Conservation (phyloP, 2,113 vertebrate species). For the Corydoras maculifer region DNA sequence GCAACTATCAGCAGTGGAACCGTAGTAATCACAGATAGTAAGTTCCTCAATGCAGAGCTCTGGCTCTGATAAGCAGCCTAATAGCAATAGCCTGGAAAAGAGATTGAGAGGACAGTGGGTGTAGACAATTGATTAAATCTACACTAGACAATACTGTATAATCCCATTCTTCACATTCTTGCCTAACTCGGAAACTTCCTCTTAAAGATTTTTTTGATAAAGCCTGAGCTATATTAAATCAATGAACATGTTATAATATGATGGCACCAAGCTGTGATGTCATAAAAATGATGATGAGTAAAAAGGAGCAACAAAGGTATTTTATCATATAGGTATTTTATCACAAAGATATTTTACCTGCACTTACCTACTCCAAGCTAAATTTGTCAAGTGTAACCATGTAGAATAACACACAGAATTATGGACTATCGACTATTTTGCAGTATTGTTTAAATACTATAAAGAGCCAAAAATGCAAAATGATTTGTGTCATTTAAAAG, state of each 20-base stretch:
- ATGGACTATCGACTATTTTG: no score
- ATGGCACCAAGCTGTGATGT: conserved; percentile 9
- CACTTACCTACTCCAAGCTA: background rate
- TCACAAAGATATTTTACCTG: background rate
- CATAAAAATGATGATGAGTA: background rate
- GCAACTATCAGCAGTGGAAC: background rate
- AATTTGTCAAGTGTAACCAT: background rate
- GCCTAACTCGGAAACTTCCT: background rate
- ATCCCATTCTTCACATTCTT: conserved; percentile 16
- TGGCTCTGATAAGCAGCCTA: conserved; percentile 13
- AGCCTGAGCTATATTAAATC: background rate
- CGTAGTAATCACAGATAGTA: background rate
- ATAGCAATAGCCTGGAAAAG: conserved; percentile 6
- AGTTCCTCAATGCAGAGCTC: background rate
- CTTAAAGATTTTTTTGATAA: background rate
- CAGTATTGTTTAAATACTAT: no score
- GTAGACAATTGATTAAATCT: conserved; percentile 28
- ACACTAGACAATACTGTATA: conserved; percentile 8
- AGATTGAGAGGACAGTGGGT: conserved; percentile 5
- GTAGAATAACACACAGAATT: no score
- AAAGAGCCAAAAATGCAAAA: no score
- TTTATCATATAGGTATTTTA: background rate
- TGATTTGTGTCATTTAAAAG: no score
- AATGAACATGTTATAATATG: background rate
- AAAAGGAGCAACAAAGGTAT: background rate